Evolutionary conservation across 2,888 invertebrate genomes (phyloP).

Genomic region (Tribolium freemani): DNA sequence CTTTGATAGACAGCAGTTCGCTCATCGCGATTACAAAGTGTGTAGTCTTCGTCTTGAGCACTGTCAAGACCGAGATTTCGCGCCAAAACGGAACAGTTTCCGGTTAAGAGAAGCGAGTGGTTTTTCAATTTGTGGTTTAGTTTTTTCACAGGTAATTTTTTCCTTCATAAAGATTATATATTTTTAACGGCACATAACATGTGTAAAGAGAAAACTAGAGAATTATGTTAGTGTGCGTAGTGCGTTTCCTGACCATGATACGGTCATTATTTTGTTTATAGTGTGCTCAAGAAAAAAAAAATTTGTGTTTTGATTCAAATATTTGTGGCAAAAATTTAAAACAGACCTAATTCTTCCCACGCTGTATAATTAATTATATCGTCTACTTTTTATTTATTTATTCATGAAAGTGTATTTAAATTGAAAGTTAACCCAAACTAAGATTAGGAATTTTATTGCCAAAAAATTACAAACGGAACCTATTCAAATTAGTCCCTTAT

Average conservation of each 20-base stretch:
- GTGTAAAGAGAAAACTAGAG: conserved; percentile 8
- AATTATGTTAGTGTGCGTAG: conserved; percentile 17
- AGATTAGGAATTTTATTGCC: not conserved
- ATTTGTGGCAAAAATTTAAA: not conserved
- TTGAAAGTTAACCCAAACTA: not conserved
- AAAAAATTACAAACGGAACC: not conserved
- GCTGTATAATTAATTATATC: not conserved
- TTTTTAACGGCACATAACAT: not conserved
- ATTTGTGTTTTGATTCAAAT: not conserved
- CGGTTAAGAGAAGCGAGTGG: not conserved
- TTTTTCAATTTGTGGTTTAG: not conserved
- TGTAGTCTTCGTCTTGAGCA: conserved; percentile 29
- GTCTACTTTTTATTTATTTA: not conserved
- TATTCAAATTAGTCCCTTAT: not conserved
- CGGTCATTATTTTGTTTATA: not conserved
- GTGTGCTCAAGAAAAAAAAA: not conserved
- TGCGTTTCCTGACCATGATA: not conserved
- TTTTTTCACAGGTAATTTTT: conserved; percentile 4
- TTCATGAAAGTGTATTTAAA: not conserved
- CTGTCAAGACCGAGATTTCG: conserved; percentile 18
- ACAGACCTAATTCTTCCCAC: not conserved
- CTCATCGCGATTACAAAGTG: conserved; percentile 16
- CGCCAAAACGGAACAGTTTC: not conserved
- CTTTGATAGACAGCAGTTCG: conserved; percentile 28
- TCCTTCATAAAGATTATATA: not conserved